Evolutionary conservation across 1,140 invertebrate species (phyloP), one percentile per base, ranked within the genome.

Genomic region (Arion vulgaris): DNA sequence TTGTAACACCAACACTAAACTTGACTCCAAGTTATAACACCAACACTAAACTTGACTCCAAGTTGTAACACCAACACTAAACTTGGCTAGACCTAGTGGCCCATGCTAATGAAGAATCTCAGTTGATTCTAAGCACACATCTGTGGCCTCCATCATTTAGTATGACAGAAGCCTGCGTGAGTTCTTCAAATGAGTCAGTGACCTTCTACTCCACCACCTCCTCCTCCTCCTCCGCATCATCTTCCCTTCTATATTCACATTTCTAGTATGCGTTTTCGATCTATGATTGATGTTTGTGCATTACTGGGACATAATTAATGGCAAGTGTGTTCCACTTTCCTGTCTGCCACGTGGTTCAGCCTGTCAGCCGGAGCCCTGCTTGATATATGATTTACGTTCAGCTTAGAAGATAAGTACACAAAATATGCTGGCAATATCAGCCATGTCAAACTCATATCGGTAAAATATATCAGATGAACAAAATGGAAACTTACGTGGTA

Each of bases 241-340:
- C n/a, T n/a, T 28, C 62, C 17, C n/a, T 66, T 66, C 62, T 66
- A 0, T 11, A 66, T 66, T 66, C 28, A 66, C 28, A 34, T 32
- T 5, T 66, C 28, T 17, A 32, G 32, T 66, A 66, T 66, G 62
- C n/a, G 17, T 66, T n/a, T 28, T 34, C 28, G 62, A 66, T 32
- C n/a, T 32, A 66, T 66, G 62, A 66, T 66, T n/a, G 62, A 66
- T 66, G 28, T 28, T 32, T 7, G 5, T 32, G 32, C 62, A 32
- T 32, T 66, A 66, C 62, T 66, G 62, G 62, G 62, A 57, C 62
- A 66, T 66, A 66, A 32, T 66, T 66, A 66, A 28, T 66, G 17
- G 62, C 62, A 66, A 66, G n/a, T 66, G 5, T 66, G 28, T 32
- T 66, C n/a, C 19, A 66, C 19, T 66, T 32, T 2, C 17, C 62